These are phyloP conservation scores for Ara ararauna DNA, from an alignment of 2,797 vertebrate species.

Conservation along the genomic window DNA sequence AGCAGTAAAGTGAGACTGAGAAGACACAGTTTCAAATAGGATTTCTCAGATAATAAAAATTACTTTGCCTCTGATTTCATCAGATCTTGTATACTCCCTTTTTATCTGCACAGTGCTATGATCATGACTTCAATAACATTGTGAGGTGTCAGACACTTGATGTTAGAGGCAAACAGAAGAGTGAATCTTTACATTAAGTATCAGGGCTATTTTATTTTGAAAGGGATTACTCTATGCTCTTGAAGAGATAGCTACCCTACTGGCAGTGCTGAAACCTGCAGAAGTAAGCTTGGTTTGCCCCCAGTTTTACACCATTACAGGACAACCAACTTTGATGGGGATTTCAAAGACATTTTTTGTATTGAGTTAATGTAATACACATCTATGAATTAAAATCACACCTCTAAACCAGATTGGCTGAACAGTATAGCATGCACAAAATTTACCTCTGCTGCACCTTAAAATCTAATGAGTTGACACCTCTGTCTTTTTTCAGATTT, in stretches of 20 bases:
- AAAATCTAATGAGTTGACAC: slow-evolving; percentile 45
- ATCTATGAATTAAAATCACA: background rate
- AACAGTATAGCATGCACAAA: background rate
- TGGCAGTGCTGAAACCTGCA: background rate
- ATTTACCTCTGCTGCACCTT: background rate
- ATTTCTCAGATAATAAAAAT: slow-evolving; percentile 57
- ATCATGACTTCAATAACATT: background rate
- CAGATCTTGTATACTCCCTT: background rate
- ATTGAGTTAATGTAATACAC: background rate
- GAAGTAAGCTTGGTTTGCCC: background rate
- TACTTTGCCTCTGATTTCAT: slow-evolving; percentile 55
- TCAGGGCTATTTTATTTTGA: background rate
- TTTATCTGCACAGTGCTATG: background rate
- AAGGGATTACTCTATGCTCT: background rate
- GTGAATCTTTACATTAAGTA: slow-evolving; percentile 1
- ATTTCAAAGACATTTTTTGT: background rate
- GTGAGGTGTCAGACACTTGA: slow-evolving; percentile 12
- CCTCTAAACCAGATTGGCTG: background rate
- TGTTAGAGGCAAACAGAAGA: background rate
- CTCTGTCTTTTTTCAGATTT: slow-evolving; percentile 18
- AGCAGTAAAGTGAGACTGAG: slow-evolving; percentile 2
- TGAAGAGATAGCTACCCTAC: background rate
- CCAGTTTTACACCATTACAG: background rate
- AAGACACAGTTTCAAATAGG: slow-evolving; percentile 13
- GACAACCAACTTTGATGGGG: background rate